These are phyloP conservation scores for Megalops cyprinoides DNA, from an alignment of 2,797 vertebrate species.

Conservation along the genomic window DNA sequence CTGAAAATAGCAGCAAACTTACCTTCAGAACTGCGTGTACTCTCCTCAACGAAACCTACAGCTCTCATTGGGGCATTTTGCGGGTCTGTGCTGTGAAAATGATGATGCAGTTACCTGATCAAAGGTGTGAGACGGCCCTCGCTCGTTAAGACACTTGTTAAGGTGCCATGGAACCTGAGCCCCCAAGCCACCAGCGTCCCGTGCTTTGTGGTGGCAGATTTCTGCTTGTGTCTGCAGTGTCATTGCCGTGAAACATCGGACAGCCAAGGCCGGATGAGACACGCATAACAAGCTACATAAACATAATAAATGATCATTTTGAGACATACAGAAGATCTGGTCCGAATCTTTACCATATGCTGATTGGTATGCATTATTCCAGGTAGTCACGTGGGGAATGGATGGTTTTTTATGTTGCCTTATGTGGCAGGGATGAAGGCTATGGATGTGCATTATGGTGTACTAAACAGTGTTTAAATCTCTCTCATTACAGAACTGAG, in stretches of 20 bases:
- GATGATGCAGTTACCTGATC: not conserved
- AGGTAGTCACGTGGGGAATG: no score
- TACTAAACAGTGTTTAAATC: not conserved
- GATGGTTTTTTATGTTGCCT: no score
- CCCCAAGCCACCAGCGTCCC: no score
- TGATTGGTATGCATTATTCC: no score
- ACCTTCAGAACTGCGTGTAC: not conserved
- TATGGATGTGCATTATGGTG: not conserved
- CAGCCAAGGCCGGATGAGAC: no score
- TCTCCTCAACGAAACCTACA: not conserved
- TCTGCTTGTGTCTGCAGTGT: not conserved
- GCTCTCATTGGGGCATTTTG: not conserved
- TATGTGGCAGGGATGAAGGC: not conserved
- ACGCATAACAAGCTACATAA: not conserved
- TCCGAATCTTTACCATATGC: not conserved
- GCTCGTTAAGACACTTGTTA: not conserved
- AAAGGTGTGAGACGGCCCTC: not conserved
- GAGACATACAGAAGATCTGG: not conserved
- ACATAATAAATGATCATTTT: not conserved
- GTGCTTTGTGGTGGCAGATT: no score
- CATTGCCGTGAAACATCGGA: no score
- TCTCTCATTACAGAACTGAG: constrained; percentile 63
- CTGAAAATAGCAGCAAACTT: not conserved
- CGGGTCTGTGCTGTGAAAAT: not conserved
- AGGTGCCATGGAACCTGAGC: not conserved